phyloP scores from a whole-genome alignment of 2,888 invertebrate genomes.

The Acleris emargana region DNA sequence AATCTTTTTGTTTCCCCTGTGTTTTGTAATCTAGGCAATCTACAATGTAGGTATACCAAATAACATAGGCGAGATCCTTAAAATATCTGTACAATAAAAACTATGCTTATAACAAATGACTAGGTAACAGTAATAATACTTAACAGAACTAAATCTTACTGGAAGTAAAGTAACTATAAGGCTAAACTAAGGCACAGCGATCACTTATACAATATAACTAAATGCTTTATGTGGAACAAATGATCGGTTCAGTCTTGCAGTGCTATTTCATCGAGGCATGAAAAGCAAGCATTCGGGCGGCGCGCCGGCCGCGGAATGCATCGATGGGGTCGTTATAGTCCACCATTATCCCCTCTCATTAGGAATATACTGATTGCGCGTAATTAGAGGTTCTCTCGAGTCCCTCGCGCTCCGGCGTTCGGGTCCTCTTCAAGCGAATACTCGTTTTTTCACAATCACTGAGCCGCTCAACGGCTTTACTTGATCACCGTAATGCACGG shows the following conservation, averaged over 20 bases:
- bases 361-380: slow-evolving; percentile 84
- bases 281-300: slow-evolving; percentile 73
- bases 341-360: slow-evolving; percentile 82
- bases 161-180: slow-evolving; percentile 64
- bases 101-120: slow-evolving; percentile 72
- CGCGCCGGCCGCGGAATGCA: slow-evolving; percentile 73
- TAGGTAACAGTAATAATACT: slow-evolving; percentile 74
- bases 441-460: slow-evolving; percentile 80
- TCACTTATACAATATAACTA: slow-evolving; percentile 66
- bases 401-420: slow-evolving; percentile 71
- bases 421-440: slow-evolving; percentile 70
- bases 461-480: slow-evolving; percentile 77
- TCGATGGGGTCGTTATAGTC: slow-evolving; percentile 80
- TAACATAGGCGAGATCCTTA: slow-evolving; percentile 5
- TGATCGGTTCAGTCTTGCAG: slow-evolving; percentile 76
- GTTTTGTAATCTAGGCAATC: slow-evolving; percentile 7
- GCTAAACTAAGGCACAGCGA: slow-evolving; percentile 79
- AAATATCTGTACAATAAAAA: slow-evolving; percentile 42
- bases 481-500: slow-evolving; percentile 77
- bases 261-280: slow-evolving; percentile 70
- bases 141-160: slow-evolving; percentile 56
- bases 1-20: slow-evolving; percentile 11
- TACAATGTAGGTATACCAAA: slow-evolving; percentile 7
- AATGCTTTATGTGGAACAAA: slow-evolving; percentile 74
- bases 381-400: slow-evolving; percentile 80